Conservation (phyloP, 2,113 vertebrate species). For the Paracanthobrama guichenoti region DNA sequence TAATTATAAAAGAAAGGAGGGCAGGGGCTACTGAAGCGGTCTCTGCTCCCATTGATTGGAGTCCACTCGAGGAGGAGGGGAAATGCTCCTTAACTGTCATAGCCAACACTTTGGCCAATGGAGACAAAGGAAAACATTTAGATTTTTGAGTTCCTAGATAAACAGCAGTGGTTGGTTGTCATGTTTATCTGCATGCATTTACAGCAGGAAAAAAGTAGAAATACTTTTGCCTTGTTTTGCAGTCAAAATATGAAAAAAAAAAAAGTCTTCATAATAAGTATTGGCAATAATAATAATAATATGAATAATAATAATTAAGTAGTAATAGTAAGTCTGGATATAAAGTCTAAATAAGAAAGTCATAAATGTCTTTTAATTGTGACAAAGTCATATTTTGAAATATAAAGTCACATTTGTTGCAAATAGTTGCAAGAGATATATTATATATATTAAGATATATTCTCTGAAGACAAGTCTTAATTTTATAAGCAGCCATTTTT, state of each 20-base stretch:
- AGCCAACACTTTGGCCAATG: slow-evolving; percentile 36
- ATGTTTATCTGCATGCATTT: too few species aligned
- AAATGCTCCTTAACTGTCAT: slow-evolving; percentile 55
- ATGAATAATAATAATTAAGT: too few species aligned
- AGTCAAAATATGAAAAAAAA: too few species aligned
- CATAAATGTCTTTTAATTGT: too few species aligned
- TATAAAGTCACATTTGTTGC: background rate
- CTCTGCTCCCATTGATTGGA: slow-evolving; percentile 62
- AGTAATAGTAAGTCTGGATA: background rate
- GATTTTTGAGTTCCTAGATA: background rate
- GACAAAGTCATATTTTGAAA: background rate
- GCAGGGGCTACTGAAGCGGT: slow-evolving; percentile 61
- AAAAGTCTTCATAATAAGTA: too few species aligned
- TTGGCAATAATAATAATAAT: too few species aligned
- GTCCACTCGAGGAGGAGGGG: slow-evolving; percentile 52
- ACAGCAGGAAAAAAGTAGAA: too few species aligned
- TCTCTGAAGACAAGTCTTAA: background rate
- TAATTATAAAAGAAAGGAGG: slow-evolving; percentile 74
- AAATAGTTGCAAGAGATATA: background rate
- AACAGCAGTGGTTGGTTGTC: background rate
- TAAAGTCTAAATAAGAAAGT: background rate
- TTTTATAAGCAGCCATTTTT: too few species aligned
- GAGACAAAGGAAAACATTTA: background rate
- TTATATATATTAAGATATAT: too few species aligned
- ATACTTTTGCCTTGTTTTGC: too few species aligned